These are phyloP conservation scores for Neolamprologus longior DNA, from an alignment of 2,113 vertebrate species.

Conservation along the genomic window DNA sequence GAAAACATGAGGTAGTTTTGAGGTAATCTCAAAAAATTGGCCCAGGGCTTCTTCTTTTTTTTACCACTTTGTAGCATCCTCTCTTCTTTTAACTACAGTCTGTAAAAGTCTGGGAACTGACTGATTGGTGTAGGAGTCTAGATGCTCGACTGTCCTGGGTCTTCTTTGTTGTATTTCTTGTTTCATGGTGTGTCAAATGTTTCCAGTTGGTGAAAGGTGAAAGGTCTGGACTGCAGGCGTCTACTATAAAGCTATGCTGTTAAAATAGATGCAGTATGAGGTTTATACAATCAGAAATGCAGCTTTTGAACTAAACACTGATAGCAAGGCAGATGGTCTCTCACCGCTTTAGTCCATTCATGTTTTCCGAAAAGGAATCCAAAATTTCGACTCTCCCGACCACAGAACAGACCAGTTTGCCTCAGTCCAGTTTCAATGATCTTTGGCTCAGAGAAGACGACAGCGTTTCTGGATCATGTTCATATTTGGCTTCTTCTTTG, in stretches of 20 bases:
- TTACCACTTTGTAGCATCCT: neutral
- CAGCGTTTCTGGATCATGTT: neutral
- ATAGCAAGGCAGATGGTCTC: neutral
- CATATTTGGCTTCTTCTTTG: neutral
- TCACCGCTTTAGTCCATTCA: neutral
- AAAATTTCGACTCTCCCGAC: neutral
- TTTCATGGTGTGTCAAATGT: neutral
- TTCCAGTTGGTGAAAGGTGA: neutral
- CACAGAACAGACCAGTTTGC: neutral
- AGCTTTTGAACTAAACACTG: neutral
- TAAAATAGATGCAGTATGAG: neutral
- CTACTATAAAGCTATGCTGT: neutral
- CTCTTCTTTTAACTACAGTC: neutral
- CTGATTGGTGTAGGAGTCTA: neutral
- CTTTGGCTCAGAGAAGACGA: neutral
- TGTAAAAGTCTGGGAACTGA: neutral
- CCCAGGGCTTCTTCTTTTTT: fast-evolving
- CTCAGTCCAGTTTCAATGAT: neutral
- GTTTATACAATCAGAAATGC: neutral
- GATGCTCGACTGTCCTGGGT: neutral
- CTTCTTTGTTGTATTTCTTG: neutral
- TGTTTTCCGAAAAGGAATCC: neutral
- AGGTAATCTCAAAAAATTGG: neutral
- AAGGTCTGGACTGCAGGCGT: neutral
- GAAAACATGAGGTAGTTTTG: neutral